Evolutionary conservation across 2,113 vertebrate genomes (phyloP), one percentile per base, ranked within the genome.

Genomic region (Rallus limicola): DNA sequence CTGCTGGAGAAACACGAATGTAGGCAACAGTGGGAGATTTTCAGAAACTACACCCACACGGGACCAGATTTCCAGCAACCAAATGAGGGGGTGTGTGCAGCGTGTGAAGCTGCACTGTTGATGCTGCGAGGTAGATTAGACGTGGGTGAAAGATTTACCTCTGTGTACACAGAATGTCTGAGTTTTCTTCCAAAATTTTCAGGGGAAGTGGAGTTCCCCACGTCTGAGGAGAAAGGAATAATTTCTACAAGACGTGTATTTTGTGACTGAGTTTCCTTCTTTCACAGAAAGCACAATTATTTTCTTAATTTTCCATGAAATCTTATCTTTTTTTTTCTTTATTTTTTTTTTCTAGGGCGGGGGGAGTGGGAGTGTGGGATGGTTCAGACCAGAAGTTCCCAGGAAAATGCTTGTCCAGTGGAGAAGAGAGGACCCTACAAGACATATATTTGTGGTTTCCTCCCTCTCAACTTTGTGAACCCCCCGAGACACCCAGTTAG

Each of bases 311-410:
- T 79, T 65, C 34, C 18, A 82, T 19, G 60, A 76, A 85, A 64
- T 31, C 2, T 38, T n/a, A 2, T 62, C 14, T 23, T 5, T 10
- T 4, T 2, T 19, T 8, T 21, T 18, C 5, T 10, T 1, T 2
- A 1, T 6, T 6, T 10, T 4, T 14, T 15, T 25, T 7, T 17
- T 12, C 6, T 3, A 11, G 7, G 1, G 5, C 3, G 23, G 10
- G 11, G 23, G 0, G 0, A 7, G 52, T 26, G 14, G 8, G 52
- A 52, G 23, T 52, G 6, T 6, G 26, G 9, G 15, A 13, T 0
- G 0, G 7, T 42, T 29, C 44, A 78, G 53, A 70, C 10, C 14
- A 81, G n/a, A 74, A 83, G 1, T 59, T 36, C 46, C 33, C 26
- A 63, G 53, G 6, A 52, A 5, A n/a, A 36, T 42, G 13, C 11